Evolutionary conservation across 1,140 invertebrate genomes (phyloP).

Genomic region (Probaryconus sp.): DNA sequence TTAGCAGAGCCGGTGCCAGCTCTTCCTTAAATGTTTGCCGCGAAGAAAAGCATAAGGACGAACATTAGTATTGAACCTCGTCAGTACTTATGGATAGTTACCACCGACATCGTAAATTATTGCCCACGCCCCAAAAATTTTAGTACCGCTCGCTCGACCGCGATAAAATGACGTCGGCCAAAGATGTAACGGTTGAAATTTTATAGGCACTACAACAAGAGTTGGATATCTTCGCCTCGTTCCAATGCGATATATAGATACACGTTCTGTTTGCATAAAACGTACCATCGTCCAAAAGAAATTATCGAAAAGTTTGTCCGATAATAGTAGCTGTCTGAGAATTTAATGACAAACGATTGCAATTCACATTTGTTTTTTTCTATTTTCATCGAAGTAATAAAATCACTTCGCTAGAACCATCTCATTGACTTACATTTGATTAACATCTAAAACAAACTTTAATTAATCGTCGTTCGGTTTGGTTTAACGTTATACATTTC

Average conservation of each 20-base stretch:
- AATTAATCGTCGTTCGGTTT: constrained; percentile 8
- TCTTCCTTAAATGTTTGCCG: constrained; percentile 49
- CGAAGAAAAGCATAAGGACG: constrained; percentile 57
- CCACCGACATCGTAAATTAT: constrained; percentile 75
- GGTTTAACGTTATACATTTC: not conserved
- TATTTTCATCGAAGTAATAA: no score
- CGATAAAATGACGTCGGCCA: constrained; percentile 49
- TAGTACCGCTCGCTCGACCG: constrained; percentile 63
- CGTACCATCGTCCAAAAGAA: constrained; percentile 25
- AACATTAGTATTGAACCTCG: constrained; percentile 67
- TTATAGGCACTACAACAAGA: constrained; percentile 42
- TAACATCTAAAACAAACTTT: constrained; percentile 2
- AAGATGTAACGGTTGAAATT: constrained; percentile 42
- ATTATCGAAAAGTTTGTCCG: constrained; percentile 11
- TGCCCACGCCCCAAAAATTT: constrained; percentile 74
- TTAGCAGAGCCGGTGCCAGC: constrained; percentile 68
- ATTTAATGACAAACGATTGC: no score
- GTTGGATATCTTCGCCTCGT: constrained; percentile 40
- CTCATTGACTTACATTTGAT: no score
- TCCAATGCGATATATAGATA: constrained; percentile 50
- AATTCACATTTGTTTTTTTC: no score
- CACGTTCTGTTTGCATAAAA: constrained; percentile 4
- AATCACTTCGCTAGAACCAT: no score
- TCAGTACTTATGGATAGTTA: constrained; percentile 75
- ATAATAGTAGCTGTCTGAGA: no score